A percentile compares a stretch with the other conserved stretches of the same genome.
phyloP scores from a whole-genome alignment of 2,888 invertebrate species.

The Agrochola lychnidis region DNA sequence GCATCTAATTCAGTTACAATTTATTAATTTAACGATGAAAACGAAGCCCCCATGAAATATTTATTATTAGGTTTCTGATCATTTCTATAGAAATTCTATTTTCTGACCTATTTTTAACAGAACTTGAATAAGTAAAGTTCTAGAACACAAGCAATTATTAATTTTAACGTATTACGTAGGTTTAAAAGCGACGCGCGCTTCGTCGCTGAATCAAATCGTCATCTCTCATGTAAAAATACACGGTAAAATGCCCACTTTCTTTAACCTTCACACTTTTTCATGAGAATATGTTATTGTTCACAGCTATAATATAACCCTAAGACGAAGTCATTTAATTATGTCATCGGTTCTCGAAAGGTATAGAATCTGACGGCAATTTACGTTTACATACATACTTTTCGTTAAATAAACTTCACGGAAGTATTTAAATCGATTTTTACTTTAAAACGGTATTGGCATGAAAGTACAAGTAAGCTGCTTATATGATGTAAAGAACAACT shows the following conservation, averaged over 20 bases:
- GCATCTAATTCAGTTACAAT: not conserved
- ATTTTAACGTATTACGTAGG: not conserved
- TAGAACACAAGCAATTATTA: not conserved
- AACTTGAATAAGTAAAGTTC: not conserved
- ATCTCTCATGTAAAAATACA: not conserved
- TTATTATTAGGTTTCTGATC: no score
- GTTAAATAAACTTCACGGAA: not conserved
- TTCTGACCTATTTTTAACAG: not conserved
- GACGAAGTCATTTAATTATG: not conserved
- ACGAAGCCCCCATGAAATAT: not conserved
- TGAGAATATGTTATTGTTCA: not conserved
- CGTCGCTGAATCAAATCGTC: not conserved
- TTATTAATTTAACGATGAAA: not conserved
- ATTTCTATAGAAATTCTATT: not conserved
- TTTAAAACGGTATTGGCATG: no score
- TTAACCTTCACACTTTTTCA: not conserved
- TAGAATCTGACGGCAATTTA: not conserved
- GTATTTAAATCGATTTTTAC: not conserved
- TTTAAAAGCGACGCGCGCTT: no score
- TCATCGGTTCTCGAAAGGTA: not conserved
- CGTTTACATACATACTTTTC: no score
- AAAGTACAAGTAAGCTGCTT: no score
- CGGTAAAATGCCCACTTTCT: no score
- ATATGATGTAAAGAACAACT: no score
- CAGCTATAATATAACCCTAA: no score